These are phyloP conservation scores for Aphaenogaster floridana DNA, from an alignment of 1,140 invertebrate species.

Conservation along the genomic window DNA sequence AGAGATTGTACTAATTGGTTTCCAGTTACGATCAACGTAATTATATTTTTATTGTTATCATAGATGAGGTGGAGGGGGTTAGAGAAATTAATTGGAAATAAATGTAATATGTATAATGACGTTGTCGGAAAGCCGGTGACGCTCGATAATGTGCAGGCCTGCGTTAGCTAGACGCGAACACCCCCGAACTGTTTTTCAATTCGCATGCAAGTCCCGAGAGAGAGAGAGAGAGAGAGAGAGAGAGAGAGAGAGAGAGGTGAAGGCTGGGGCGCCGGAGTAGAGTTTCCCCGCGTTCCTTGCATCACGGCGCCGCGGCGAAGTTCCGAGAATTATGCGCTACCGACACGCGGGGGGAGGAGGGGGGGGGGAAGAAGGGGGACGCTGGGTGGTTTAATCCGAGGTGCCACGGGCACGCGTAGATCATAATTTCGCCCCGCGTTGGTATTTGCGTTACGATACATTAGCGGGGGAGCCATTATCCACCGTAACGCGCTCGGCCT, in stretches of 20 bases:
- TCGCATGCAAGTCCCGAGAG: neutral
- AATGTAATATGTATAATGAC: neutral
- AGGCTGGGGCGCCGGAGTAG: slow-evolving; percentile 15
- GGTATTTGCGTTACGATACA: slow-evolving; percentile 50
- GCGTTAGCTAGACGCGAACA: neutral
- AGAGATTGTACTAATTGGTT: neutral
- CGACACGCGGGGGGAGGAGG: neutral
- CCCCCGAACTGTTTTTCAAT: slow-evolving; percentile 20
- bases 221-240: neutral
- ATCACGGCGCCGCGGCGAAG: neutral
- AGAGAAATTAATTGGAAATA: neutral
- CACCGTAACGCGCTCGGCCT: neutral
- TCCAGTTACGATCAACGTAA: neutral
- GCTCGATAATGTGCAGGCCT: neutral
- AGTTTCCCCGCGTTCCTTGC: slow-evolving; percentile 10
- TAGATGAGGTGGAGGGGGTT: neutral
- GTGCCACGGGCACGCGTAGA: slow-evolving; percentile 18
- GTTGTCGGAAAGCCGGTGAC: neutral
- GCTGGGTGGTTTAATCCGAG: neutral
- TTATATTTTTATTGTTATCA: neutral
- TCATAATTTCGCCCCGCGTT: slow-evolving; percentile 30
- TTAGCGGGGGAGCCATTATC: slow-evolving; percentile 5
- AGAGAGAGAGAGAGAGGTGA: neutral
- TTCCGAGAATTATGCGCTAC: slow-evolving; percentile 33
- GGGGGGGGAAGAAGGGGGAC: too few relatives aligned